phyloP scores from a whole-genome alignment of 1,140 invertebrate species.

The Temnothorax nylanderi region DNA sequence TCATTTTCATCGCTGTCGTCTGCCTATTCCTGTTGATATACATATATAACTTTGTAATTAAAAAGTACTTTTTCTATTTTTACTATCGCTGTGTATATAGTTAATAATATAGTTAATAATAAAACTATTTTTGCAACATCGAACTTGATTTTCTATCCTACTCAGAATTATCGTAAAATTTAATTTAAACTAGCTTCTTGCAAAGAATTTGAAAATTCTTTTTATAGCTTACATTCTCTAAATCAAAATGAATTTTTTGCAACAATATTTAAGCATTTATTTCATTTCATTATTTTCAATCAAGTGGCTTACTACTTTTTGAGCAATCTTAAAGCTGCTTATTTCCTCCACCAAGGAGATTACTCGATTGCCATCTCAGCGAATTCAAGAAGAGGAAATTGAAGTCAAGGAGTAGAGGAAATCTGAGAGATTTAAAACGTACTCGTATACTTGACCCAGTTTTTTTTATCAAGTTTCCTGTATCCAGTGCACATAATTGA shows the following conservation, averaged over 20 bases:
- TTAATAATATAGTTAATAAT: slow-evolving; percentile 5
- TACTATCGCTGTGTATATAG: slow-evolving; percentile 6
- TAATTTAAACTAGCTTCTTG: background rate
- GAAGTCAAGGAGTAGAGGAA: slow-evolving; percentile 1
- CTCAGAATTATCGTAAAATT: slow-evolving; percentile 2
- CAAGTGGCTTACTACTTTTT: background rate
- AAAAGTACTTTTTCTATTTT: background rate
- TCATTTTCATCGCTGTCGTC: too few relatives aligned
- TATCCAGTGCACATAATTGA: background rate
- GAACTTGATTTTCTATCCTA: background rate
- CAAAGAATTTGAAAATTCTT: background rate
- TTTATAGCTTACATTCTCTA: background rate
- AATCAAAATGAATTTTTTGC: background rate
- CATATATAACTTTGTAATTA: slow-evolving; percentile 2
- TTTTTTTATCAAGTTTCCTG: slow-evolving; percentile 1
- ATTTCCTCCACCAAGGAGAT: background rate
- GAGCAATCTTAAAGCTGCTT: background rate
- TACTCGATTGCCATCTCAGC: background rate
- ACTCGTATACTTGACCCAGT: background rate
- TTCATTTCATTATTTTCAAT: background rate
- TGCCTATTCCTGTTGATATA: too few relatives aligned
- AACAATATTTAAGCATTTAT: background rate
- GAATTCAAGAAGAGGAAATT: slow-evolving; percentile 1
- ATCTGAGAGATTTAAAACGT: background rate
- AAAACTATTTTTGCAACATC: slow-evolving; percentile 36